Evolutionary conservation across 2,888 invertebrate genomes (phyloP).

Genomic region (Lepidocyrtoides sp.): DNA sequence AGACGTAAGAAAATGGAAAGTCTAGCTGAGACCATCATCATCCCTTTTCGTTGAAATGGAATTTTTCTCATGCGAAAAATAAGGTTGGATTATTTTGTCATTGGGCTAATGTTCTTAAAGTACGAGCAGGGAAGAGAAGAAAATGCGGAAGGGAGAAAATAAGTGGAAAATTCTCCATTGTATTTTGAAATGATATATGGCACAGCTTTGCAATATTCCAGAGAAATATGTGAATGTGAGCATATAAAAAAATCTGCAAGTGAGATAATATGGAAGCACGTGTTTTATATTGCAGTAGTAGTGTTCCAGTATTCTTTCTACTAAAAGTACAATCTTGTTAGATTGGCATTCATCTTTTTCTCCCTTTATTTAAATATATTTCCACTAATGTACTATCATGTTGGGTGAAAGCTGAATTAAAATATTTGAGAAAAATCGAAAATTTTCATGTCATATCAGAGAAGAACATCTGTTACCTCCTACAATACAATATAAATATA

Average conservation of each 20-base stretch:
- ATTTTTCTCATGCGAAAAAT: slow-evolving; percentile 33
- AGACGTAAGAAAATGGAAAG: neutral
- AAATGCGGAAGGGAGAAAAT: neutral
- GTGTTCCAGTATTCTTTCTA: neutral
- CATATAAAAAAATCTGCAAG: neutral
- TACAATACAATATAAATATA: neutral
- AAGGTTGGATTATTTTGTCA: slow-evolving; percentile 31
- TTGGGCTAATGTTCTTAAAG: slow-evolving; percentile 7
- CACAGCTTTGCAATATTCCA: neutral
- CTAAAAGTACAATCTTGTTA: neutral
- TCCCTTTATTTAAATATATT: neutral
- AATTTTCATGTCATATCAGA: slow-evolving; percentile 4
- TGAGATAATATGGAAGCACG: neutral
- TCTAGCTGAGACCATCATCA: neutral
- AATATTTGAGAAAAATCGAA: neutral
- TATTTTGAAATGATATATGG: slow-evolving; percentile 20
- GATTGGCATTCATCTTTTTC: neutral
- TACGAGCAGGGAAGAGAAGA: neutral
- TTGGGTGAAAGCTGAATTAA: slow-evolving; percentile 9
- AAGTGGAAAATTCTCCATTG: slow-evolving; percentile 2
- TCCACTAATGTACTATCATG: neutral
- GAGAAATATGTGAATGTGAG: neutral
- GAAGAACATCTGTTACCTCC: slow-evolving; percentile 27
- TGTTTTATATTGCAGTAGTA: neutral
- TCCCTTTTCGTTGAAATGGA: neutral